Conservation (phyloP, 2,113 vertebrate species). For the Serilophus lunatus region DNA sequence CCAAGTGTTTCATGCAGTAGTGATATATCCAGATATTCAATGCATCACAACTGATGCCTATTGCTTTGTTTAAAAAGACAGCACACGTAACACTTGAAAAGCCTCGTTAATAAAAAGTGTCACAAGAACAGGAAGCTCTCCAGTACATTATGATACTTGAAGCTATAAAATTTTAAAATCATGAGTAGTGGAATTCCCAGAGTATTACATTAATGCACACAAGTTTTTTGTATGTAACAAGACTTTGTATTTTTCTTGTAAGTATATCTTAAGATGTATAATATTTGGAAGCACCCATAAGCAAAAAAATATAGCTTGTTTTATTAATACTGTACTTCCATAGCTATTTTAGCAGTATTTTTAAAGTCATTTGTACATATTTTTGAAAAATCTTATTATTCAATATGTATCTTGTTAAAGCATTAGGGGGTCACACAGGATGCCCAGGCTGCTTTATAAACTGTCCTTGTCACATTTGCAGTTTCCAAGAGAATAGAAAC, state of each 20-base stretch:
- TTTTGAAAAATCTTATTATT: background rate
- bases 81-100: background rate
- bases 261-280: background rate
- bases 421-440: fast-evolving
- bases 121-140: background rate
- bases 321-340: background rate
- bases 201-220: background rate
- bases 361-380: background rate
- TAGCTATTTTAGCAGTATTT: background rate
- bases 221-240: background rate
- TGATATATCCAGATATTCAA: conserved; percentile 23
- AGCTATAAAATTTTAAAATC: background rate
- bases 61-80: background rate
- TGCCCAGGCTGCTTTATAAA: no score
- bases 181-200: background rate
- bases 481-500: background rate
- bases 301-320: background rate
- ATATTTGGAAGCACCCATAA: background rate
- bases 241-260: background rate
- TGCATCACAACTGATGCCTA: background rate
- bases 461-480: fast-evolving
- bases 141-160: background rate
- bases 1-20: background rate
- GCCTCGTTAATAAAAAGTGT: background rate
- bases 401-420: background rate